Evolutionary conservation across 2,888 invertebrate genomes (phyloP).

Genomic region (Blastobasis lacticolella): DNA sequence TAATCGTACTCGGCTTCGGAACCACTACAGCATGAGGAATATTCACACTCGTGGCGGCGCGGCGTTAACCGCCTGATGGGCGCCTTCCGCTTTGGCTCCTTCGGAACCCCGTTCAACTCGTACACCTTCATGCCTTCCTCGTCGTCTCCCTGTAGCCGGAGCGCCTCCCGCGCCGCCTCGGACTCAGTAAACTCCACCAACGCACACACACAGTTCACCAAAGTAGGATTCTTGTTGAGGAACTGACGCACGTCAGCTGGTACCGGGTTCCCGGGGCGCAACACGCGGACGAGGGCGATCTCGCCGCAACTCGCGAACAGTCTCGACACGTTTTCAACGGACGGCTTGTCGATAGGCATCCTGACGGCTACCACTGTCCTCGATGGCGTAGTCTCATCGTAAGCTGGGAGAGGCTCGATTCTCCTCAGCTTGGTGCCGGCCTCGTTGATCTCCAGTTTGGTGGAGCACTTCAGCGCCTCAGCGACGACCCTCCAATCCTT

Average conservation of each 20-base stretch:
- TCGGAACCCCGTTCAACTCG: conserved; percentile 81
- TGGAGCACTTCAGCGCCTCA: conserved; percentile 84
- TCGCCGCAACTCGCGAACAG: conserved; percentile 92
- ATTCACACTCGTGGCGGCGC: conserved; percentile 79
- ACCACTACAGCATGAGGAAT: conserved; percentile 70
- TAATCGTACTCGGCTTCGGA: conserved; percentile 67
- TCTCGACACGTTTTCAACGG: conserved; percentile 93
- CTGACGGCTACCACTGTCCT: conserved; percentile 91
- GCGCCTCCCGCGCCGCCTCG: conserved; percentile 87
- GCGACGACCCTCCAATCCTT: conserved; percentile 96
- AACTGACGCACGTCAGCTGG: conserved; percentile 94
- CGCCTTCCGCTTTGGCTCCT: conserved; percentile 83
- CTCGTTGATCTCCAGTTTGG: conserved; percentile 90
- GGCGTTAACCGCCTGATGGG: conserved; percentile 76
- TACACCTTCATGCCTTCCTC: conserved; percentile 81
- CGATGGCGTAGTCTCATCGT: conserved; percentile 94
- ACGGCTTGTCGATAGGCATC: conserved; percentile 87
- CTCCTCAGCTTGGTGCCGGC: conserved; percentile 92
- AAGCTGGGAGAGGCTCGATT: conserved; percentile 87
- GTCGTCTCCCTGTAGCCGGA: conserved; percentile 76
- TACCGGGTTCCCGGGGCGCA: conserved; percentile 91
- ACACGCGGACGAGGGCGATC: conserved; percentile 89
- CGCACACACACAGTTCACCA: conserved; percentile 90
- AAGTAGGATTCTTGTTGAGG: conserved; percentile 91
- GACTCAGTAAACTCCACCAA: conserved; percentile 93